A percentile compares a stretch with the other conserved stretches of the same genome.
Conservation (phyloP, 2,888 invertebrate genomes). For the Drosophila neotestacea region DNA sequence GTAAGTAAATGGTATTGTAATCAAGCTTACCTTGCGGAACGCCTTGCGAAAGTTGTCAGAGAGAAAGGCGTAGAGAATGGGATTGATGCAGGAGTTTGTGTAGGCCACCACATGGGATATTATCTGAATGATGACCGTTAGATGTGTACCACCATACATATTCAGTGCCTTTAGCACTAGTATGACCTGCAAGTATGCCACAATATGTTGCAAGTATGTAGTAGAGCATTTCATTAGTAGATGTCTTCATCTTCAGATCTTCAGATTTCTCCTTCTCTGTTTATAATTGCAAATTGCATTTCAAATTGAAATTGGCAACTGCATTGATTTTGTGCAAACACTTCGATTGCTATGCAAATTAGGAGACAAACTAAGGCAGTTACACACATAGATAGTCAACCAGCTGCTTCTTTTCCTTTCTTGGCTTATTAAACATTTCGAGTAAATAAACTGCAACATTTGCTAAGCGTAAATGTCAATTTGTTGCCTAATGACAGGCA, state of each 20-base stretch:
- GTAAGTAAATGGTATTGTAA: neutral
- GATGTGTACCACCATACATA: conserved; percentile 89
- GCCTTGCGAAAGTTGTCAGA: conserved; percentile 97
- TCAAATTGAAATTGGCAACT: conserved; percentile 56
- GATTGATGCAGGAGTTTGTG: conserved; percentile 97
- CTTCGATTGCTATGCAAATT: conserved; percentile 30
- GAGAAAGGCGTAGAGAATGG: conserved; percentile 96
- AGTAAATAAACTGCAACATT: conserved; percentile 54
- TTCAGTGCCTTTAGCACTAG: conserved; percentile 91
- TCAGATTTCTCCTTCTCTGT: neutral
- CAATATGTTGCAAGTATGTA: conserved; percentile 3
- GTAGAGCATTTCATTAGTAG: conserved; percentile 3
- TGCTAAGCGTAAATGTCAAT: conserved; percentile 65
- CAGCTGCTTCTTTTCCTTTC: conserved; percentile 13
- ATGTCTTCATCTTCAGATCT: neutral
- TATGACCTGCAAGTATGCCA: conserved; percentile 88
- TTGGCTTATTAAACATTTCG: conserved; percentile 35
- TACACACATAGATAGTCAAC: neutral
- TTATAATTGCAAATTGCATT: conserved; percentile 55
- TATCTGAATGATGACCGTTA: conserved; percentile 91
- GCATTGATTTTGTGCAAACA: conserved; percentile 60
- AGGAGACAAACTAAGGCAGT: neutral
- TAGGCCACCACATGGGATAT: conserved; percentile 94
- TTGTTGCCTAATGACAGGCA: conserved; percentile 43
- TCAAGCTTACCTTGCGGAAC: conserved; percentile 88